Evolutionary conservation across 1,140 invertebrate species (phyloP), one percentile per base, ranked within the genome.

Genomic region (Zaprionus vittiger): DNA sequence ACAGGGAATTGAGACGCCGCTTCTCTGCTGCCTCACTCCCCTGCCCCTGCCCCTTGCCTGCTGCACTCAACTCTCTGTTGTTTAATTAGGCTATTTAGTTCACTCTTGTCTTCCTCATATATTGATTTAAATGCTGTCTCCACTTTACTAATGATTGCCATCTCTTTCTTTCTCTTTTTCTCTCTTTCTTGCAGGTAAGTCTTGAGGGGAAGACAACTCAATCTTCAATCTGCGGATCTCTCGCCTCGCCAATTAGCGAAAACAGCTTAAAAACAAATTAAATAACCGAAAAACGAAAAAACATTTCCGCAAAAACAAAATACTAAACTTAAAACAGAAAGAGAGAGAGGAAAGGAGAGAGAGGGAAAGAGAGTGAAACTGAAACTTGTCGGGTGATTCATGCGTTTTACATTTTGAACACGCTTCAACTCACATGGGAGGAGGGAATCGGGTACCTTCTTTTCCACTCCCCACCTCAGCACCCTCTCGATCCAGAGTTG

Each of bases 251-350:
- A 86, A 86, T 85, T 85, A 85, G 79, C 66, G 60, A 77, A 82
- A 86, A 80, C 83, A 80, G 68, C 73, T 66, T 24, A 38, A 62
- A 61, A 66, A 67, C 68, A 86, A 79, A 75, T 70, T 60, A 65
- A 72, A 76, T 44, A 64, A 28, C 55, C 34, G 60, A 38, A 24
- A 44, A 47, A 60, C 11, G 47, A 60, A 69, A 59, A 34, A 54
- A 83, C 71, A 89, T 87, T 89, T 87, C 85, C 81, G 78, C 83
- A 89, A 87, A 89, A 83, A 66, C 70, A 66, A 62, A 66, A 65
- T 68, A 69, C 34, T 59, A 44, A 61, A 67, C 9, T 66, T 34
- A 20, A 67, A 77, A 22, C 52, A 62, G 49, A 38, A 22, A 38
- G 54, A n/a, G 12, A n/a, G 12, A 55, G 44, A 57, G 54, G 22